Evolutionary conservation across 2,113 vertebrate species (phyloP), one percentile per base, ranked within the genome.

Genomic region (Nettapus auritus): DNA sequence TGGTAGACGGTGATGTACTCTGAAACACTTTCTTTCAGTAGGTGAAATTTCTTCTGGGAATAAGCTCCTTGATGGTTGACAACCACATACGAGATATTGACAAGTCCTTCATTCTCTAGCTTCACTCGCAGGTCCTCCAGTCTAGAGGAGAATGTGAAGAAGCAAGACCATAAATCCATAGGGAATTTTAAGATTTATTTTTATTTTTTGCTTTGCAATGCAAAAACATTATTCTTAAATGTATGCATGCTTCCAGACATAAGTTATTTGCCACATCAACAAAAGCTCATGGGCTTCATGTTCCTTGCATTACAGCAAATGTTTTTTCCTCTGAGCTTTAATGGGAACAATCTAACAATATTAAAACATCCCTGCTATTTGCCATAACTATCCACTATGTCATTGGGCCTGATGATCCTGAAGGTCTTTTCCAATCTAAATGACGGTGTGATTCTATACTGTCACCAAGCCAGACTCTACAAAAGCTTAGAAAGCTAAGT

Each of bases 41-140:
- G 55, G 23, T 79, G 12, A 79, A 99, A 98, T 69, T 98, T 97
- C 38, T 62, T 92, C 73, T 56, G 98, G 46, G 99, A 98, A 6
- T 66, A 23, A 76, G 86, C 20, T 79, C 96, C 98, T 95, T 98
- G 98, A 95, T 99, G 98, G 97, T 99, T 99, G 69, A 99, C 92
- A 66, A 99, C 95, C 74, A 99, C 87, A 90, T 99, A 99, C 2
- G 97, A 98, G 85, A 99, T 97, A 78, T 99, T 98, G 80, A 82
- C 96, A 71, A 99, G 96, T 42, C 99, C 98, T 96, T 98, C 97
- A 73, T 88, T 90, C 89, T 99, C 98, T 81, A 99, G 79, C 84
- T 98, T 99, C 74, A 98, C 91, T 97, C 98, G 98, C 98, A 99
- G 98, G 90, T 96, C 93, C 36, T 98, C 99, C 97, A 99, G 64